Evolutionary conservation across 1,140 invertebrate species (phyloP).

Genomic region (Drosophila azteca): DNA sequence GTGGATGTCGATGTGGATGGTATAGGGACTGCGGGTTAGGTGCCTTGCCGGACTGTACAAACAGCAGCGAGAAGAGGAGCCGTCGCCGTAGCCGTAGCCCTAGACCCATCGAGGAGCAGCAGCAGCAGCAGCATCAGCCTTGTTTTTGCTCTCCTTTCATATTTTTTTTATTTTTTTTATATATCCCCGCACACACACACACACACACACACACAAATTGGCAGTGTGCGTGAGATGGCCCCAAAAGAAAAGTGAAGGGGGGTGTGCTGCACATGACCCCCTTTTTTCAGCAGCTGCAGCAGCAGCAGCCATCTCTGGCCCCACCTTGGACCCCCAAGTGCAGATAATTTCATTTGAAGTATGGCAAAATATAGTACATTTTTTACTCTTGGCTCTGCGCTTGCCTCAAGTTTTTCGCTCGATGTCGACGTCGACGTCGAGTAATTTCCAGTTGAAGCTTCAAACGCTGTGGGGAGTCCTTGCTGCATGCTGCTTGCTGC

Average conservation of each 20-base stretch:
- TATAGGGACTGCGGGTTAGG: slow-evolving; percentile 45
- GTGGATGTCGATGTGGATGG: slow-evolving; percentile 4
- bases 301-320: neutral
- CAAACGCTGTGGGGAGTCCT: slow-evolving; percentile 52
- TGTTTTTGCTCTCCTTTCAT: slow-evolving; percentile 34
- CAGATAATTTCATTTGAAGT: slow-evolving; percentile 81
- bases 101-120: slow-evolving; percentile 17
- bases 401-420: slow-evolving; percentile 56
- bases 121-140: slow-evolving; percentile 19
- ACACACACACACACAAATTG: slow-evolving; percentile 53
- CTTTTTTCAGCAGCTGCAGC: slow-evolving; percentile 66
- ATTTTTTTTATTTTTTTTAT: slow-evolving; percentile 43
- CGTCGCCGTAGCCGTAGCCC: too few relatives aligned
- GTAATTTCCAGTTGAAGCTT: slow-evolving; percentile 67
- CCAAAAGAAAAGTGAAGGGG: slow-evolving; percentile 3
- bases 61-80: slow-evolving; percentile 24
- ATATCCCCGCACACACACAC: slow-evolving; percentile 45
- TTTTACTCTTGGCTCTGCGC: slow-evolving; percentile 52
- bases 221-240: slow-evolving; percentile 71
- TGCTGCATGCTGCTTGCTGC: neutral
- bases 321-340: slow-evolving; percentile 37
- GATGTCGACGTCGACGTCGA: slow-evolving; percentile 39
- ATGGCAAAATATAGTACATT: slow-evolving; percentile 67
- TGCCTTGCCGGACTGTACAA: slow-evolving; percentile 63
- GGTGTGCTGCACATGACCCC: slow-evolving; percentile 65